Evolutionary conservation across 2,113 vertebrate genomes (phyloP).

Genomic region (Oxygymnocypris stewartii): DNA sequence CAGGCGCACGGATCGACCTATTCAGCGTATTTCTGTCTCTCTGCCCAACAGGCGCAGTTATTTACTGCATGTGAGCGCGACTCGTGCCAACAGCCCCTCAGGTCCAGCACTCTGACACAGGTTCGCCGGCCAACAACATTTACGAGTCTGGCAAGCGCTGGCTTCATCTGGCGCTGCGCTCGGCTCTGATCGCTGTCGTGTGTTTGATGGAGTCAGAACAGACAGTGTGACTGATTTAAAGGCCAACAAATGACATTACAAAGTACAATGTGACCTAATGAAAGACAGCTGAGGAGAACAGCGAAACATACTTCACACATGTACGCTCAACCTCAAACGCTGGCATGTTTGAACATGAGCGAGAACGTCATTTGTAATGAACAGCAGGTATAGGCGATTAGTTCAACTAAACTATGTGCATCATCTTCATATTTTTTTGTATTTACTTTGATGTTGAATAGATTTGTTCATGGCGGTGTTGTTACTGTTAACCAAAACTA

Average conservation of each 20-base stretch:
- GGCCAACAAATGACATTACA: slow-evolving; percentile 12
- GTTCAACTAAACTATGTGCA: no score
- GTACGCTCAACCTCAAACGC: no score
- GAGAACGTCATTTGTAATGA: no score
- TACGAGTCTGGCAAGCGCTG: background rate
- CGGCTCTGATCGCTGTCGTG: background rate
- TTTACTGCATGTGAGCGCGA: slow-evolving; percentile 64
- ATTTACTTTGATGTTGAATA: no score
- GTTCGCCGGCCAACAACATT: slow-evolving; percentile 34
- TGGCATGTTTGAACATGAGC: no score
- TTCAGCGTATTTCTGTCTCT: slow-evolving; percentile 80
- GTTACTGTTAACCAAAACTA: no score
- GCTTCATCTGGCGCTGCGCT: background rate
- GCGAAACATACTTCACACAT: background rate
- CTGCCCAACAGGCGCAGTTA: slow-evolving; percentile 73
- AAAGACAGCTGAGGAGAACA: background rate
- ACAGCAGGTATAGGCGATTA: no score
- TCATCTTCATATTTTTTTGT: no score
- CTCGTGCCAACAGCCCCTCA: slow-evolving; percentile 49
- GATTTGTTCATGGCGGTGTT: no score
- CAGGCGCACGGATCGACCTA: slow-evolving; percentile 71
- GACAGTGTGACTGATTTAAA: background rate
- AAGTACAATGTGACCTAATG: slow-evolving; percentile 32
- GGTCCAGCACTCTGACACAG: slow-evolving; percentile 34
- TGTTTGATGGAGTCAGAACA: background rate